Conservation (phyloP, 2,888 invertebrate species). For the Acronicta psi region DNA sequence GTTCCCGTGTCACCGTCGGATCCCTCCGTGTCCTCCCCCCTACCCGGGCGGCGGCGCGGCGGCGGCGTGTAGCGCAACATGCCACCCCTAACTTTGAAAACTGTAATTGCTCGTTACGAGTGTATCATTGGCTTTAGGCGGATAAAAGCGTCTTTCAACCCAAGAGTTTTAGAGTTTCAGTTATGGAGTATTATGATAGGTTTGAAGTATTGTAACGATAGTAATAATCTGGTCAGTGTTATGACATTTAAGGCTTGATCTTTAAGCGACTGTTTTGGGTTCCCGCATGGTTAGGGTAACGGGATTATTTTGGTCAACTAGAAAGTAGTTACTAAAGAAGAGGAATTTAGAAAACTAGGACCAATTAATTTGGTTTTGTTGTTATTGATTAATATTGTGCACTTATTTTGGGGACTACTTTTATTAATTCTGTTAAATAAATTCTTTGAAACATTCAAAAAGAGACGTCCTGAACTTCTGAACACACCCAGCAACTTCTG, state of each 20-base stretch:
- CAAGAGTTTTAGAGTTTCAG: slow-evolving; percentile 41
- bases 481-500: neutral
- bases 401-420: too few species aligned
- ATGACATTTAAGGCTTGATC: slow-evolving; percentile 1
- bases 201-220: slow-evolving; percentile 37
- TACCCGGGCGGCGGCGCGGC: too few species aligned
- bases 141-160: slow-evolving; percentile 46
- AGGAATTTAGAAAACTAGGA: too few species aligned
- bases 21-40: slow-evolving; percentile 4
- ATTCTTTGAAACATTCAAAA: too few species aligned
- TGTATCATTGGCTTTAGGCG: slow-evolving; percentile 59
- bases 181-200: slow-evolving; percentile 36
- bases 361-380: too few species aligned
- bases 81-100: slow-evolving; percentile 55
- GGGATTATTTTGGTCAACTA: too few species aligned
- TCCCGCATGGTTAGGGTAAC: too few species aligned
- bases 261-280: slow-evolving; percentile 3
- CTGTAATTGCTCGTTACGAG: slow-evolving; percentile 63
- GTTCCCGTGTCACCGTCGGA: slow-evolving; percentile 48
- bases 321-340: too few species aligned
- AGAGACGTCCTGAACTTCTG: too few species aligned
- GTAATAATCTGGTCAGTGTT: slow-evolving; percentile 16
- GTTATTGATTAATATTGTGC: too few species aligned
- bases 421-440: too few species aligned
- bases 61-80: slow-evolving; percentile 14